phyloP scores from a whole-genome alignment of 2,113 vertebrate genomes.

The Passer montanus region DNA sequence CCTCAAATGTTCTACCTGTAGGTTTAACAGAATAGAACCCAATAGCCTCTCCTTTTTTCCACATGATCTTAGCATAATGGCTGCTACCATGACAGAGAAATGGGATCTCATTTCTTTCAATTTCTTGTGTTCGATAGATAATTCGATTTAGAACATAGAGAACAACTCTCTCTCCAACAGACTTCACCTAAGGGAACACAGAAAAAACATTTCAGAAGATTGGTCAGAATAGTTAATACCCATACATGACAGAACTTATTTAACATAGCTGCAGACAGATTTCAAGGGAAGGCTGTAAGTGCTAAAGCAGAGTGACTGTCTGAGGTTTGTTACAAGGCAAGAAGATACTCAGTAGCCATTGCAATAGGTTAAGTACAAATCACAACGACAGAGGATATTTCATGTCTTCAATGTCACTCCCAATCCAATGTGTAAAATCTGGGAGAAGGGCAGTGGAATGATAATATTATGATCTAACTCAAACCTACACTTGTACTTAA shows the following conservation, averaged over 20 bases:
- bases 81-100: constrained; percentile 87
- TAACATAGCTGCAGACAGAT: background rate
- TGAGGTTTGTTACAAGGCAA: background rate
- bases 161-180: constrained; percentile 86
- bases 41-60: constrained; percentile 88
- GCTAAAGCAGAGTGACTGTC: background rate
- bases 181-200: constrained; percentile 78
- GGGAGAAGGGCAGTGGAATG: rapidly evolving
- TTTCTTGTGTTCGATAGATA: constrained; percentile 88
- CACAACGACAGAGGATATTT: background rate
- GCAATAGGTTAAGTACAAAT: background rate
- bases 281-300: background rate
- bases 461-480: background rate
- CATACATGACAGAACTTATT: background rate
- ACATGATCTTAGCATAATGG: constrained; percentile 88
- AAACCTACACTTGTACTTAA: background rate
- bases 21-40: constrained; percentile 93
- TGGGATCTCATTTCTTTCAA: constrained; percentile 76
- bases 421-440: background rate
- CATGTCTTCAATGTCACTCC: background rate
- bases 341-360: background rate
- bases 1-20: constrained; percentile 73
- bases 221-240: background rate
- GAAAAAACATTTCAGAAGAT: constrained; percentile 25
- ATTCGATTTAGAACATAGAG: constrained; percentile 90